Evolutionary conservation across 2,797 vertebrate genomes (phyloP), one percentile per base, ranked within the genome.

Genomic region (Spheniscus humboldti): DNA sequence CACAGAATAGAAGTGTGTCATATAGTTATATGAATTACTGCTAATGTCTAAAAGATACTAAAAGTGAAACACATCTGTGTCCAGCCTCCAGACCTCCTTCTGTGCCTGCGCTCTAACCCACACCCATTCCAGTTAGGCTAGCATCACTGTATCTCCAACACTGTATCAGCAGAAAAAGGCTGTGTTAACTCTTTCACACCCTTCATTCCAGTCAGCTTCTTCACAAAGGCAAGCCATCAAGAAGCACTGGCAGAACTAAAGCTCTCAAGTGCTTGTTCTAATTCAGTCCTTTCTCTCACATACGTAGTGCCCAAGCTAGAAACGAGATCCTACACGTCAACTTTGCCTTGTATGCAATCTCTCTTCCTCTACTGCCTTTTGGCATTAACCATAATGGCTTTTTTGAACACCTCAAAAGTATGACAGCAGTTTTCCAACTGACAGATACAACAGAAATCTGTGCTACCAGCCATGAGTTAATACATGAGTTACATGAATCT

Each of bases 21-120:
- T 7, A 37, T 0, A 66, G 33, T 47, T 64, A 62, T 0, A 75
- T 2, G 3, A 81, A 78, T 11, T 69, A 47, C 47, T 53, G 35
- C 24, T 78, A 30, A 55, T 16, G 11, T 39, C 48, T 50, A 69
- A 50, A 80, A 84, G 41, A 76, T 11, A 77, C 22, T 27, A 28
- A 37, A 87, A 82, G 35, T 3, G 3, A 74, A 81, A 77, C 19
- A 47, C 3, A 2, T 10, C 18, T 30, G 9, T 15, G 27, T 56
- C 76, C 37, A 52, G 59, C 5, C 43, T 69, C 52, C 35, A 92
- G 52, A 60, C 14, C 11, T 52, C 43, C 30, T 86, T 1, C 60
- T 67, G 11, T 10, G 11, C 48, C 56, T 62, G 35, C 16, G 78
- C 16, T 16, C 62, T 24, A 52, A 83, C 11, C 28, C 8, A 7